Evolutionary conservation across 1,140 invertebrate species (phyloP).

Genomic region (Drosophila bifasciata): DNA sequence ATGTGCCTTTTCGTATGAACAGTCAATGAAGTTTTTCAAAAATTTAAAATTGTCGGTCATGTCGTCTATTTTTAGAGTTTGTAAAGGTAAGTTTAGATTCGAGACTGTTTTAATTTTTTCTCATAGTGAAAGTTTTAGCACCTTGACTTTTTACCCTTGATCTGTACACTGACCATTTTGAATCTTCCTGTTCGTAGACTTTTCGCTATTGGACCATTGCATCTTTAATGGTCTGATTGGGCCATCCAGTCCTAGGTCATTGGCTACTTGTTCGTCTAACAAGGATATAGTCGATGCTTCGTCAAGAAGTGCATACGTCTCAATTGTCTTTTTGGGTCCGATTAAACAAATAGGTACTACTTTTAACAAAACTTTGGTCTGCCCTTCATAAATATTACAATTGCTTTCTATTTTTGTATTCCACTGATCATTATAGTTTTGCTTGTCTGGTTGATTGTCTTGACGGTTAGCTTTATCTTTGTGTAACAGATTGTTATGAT

Average conservation of each 20-base stretch:
- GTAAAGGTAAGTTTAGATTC: constrained; percentile 4
- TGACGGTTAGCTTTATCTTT: constrained; percentile 7
- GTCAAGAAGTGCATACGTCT: constrained; percentile 19
- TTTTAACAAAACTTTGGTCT: constrained; percentile 18
- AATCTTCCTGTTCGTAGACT: constrained; percentile 5
- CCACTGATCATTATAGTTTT: background rate
- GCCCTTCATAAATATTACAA: constrained; percentile 10
- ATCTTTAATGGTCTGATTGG: constrained; percentile 14
- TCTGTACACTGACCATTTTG: constrained; percentile 22
- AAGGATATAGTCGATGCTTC: constrained; percentile 24
- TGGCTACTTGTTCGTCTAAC: constrained; percentile 14
- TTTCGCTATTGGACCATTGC: constrained; percentile 22
- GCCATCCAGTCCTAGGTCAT: constrained; percentile 16
- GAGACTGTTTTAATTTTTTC: constrained; percentile 11
- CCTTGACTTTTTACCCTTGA: too few relatives aligned
- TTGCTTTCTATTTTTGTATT: constrained; percentile 6
- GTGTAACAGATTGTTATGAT: constrained; percentile 15
- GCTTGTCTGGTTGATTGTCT: background rate
- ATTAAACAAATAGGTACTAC: constrained; percentile 12
- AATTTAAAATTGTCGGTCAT: background rate
- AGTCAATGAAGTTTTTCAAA: background rate
- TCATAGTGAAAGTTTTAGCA: constrained; percentile 8
- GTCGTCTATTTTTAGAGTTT: background rate
- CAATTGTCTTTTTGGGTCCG: constrained; percentile 4
- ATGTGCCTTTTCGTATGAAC: constrained; percentile 1